Evolutionary conservation across 2,113 vertebrate genomes (phyloP), one percentile per base, ranked within the genome.

Genomic region (Ophiodon elongatus): DNA sequence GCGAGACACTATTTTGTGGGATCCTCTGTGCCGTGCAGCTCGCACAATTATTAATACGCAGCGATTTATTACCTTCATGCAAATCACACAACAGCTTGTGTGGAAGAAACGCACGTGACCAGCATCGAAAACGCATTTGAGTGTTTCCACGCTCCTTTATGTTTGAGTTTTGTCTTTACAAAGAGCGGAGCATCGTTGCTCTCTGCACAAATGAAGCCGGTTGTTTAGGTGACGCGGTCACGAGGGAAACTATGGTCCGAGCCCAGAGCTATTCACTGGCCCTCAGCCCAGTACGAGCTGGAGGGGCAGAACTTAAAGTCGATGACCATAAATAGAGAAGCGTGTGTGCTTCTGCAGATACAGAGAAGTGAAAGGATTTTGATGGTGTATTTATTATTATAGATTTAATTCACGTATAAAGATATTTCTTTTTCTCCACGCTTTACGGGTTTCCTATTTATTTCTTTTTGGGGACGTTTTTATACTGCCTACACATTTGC

Each of bases 321-420:
- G 25, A 63, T 76, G 39, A 41, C 64, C 64, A 73, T 86, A 52
- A 74, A 77, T 67, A 33, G 73, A 57, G 74, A 56, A 31, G 62
- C 10, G 0, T 14, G 7, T 39, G 29, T 60, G 41, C 4, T 0
- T 70, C 9, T 56, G 7, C 59, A 21, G 0, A 69, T 54, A 52
- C 7, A 25, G 7, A 63, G 63, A 65, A 21, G 8, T 52, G 33
- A 54, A 62, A 33, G 4, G 0, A 10, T 67, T 62, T n/a, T 15
- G 2, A 37, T 23, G 2, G 3, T 56, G 0, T 35, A 33, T 21
- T 1, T 8, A 57, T 56, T 63, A 8, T 62, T 47, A 8, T 19
- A 35, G 15, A 41, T 31, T 6, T 25, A 31, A 52, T 73, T 39
- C 14, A 33, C 25, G 6, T 1, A 9, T 62, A 13, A 62, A 43